A percentile compares a stretch with the other conserved stretches of the same genome.
These are phyloP conservation scores for Zele albiditarsus DNA, from an alignment of 2,888 invertebrate species.

Conservation along the genomic window DNA sequence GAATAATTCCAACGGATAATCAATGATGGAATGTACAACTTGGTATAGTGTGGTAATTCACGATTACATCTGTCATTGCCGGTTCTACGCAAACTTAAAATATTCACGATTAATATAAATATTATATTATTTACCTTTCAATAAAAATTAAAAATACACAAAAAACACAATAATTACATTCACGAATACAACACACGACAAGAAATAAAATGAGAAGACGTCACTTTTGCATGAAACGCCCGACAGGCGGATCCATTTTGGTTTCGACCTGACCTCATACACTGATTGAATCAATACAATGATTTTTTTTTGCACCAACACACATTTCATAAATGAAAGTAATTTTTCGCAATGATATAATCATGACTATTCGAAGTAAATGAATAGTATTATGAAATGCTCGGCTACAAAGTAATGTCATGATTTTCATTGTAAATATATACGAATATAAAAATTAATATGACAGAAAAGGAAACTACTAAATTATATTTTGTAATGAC, in stretches of 20 bases:
- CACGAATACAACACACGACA: background rate
- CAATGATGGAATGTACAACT: background rate
- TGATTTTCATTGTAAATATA: background rate
- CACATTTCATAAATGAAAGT: background rate
- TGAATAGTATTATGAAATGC: no score
- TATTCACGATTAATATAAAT: background rate
- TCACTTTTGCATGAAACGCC: slow-evolving; percentile 44
- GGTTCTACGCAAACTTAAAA: background rate
- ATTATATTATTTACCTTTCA: slow-evolving; percentile 4
- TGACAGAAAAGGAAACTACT: background rate
- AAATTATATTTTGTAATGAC: background rate
- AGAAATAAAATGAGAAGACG: slow-evolving; percentile 25
- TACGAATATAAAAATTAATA: background rate
- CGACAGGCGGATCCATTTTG: slow-evolving; percentile 52
- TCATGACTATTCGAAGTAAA: no score
- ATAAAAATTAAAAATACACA: background rate
- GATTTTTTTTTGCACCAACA: background rate
- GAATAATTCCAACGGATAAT: slow-evolving; percentile 26
- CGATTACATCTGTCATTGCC: background rate
- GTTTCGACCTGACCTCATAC: slow-evolving; percentile 43
- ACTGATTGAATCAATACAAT: slow-evolving; percentile 38
- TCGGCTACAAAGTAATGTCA: no score
- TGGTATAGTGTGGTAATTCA: background rate
- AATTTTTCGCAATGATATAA: no score
- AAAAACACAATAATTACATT: background rate